Conservation (phyloP, 1,140 invertebrate species). For the Homarus americanus region DNA sequence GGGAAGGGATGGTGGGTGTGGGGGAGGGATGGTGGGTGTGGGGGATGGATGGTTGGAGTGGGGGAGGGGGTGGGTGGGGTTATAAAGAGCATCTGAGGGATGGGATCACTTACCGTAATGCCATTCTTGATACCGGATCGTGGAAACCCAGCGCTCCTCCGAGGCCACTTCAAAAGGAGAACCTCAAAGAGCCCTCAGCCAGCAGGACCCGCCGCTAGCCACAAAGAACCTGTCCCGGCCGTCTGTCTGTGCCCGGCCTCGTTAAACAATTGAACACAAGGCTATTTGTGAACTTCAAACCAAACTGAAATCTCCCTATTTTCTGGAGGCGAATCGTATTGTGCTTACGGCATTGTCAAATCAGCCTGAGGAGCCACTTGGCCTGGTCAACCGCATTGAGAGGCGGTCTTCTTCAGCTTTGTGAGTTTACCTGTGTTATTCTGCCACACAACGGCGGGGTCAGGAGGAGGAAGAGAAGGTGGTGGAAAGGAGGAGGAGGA, state of each 20-base stretch:
- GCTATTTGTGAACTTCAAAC: slow-evolving; percentile 41
- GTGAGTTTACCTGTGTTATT: not conserved
- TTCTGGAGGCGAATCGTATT: slow-evolving; percentile 30
- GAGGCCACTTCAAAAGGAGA: slow-evolving; percentile 38
- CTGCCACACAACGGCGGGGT: not conserved
- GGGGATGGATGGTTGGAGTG: not conserved
- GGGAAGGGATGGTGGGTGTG: no score
- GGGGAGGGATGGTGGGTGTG: not conserved
- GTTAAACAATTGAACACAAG: slow-evolving; percentile 25
- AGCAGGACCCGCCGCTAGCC: not conserved
- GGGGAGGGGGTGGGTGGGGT: not conserved
- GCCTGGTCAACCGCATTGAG: no score
- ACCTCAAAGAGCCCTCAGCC: slow-evolving; percentile 21
- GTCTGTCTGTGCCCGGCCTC: slow-evolving; percentile 16
- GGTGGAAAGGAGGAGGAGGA: not conserved
- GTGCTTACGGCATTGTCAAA: slow-evolving; percentile 25
- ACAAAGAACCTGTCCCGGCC: slow-evolving; percentile 30
- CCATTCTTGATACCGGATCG: slow-evolving; percentile 41
- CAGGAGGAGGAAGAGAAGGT: not conserved
- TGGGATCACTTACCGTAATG: slow-evolving; percentile 44
- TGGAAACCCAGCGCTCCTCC: slow-evolving; percentile 22
- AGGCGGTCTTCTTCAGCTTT: not conserved
- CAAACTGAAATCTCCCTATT: slow-evolving; percentile 18
- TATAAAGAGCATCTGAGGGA: slow-evolving; percentile 25
- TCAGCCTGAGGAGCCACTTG: not conserved